Evolutionary conservation across 1,140 invertebrate species (phyloP).

Genomic region (Heliconius melpomene): DNA sequence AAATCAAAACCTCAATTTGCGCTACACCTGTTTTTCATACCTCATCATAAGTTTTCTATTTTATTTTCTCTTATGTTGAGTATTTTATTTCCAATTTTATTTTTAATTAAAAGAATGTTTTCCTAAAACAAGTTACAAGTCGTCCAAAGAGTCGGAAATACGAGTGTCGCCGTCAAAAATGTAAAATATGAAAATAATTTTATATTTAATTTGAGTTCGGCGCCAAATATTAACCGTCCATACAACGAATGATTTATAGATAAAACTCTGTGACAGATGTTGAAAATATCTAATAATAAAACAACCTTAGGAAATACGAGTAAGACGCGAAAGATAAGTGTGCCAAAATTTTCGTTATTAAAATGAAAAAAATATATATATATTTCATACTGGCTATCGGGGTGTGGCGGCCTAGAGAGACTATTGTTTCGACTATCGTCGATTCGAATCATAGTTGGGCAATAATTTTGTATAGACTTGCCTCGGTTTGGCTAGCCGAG

Average conservation of each 20-base stretch:
- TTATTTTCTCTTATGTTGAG: no score
- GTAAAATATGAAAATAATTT: not conserved
- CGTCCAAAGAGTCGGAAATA: not conserved
- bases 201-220: not conserved
- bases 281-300: constrained; percentile 6
- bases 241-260: constrained; percentile 11
- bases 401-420: no score
- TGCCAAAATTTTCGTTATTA: constrained; percentile 1
- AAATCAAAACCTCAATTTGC: no score
- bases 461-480: no score
- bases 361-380: not conserved
- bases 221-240: not conserved
- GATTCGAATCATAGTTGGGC: no score
- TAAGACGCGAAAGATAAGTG: not conserved
- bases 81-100: no score
- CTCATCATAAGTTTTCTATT: no score
- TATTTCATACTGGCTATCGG: no score
- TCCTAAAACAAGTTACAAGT: not conserved
- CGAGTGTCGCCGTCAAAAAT: not conserved
- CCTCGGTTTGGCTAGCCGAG: no score
- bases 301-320: constrained; percentile 1
- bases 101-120: no score
- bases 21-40: no score
- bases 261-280: constrained; percentile 8
- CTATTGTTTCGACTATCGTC: no score